Evolutionary conservation across 2,113 vertebrate genomes (phyloP).

Genomic region (Podiceps cristatus): DNA sequence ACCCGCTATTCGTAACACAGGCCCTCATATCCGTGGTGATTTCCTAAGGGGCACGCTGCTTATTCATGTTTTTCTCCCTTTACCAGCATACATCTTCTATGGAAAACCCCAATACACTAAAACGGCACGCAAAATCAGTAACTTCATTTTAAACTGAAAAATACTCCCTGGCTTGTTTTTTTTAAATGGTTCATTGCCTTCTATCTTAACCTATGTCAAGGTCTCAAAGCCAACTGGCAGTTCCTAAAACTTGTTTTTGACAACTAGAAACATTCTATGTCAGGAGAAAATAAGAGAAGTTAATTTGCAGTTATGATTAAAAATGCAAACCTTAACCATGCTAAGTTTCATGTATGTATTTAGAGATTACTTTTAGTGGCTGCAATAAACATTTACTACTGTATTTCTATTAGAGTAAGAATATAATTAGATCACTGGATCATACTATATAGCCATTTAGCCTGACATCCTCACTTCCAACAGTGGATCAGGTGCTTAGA

Average conservation of each 20-base stretch:
- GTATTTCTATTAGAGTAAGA: neutral
- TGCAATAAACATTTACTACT: neutral
- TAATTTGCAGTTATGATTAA: neutral
- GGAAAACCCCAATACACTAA: neutral
- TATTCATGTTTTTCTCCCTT: neutral
- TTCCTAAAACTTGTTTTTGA: neutral
- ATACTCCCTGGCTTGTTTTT: neutral
- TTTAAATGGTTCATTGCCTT: neutral
- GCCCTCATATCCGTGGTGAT: neutral
- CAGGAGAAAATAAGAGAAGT: neutral
- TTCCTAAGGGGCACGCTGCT: neutral
- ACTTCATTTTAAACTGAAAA: neutral
- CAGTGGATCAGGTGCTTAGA: neutral
- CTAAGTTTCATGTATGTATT: neutral
- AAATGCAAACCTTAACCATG: neutral
- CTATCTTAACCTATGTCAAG: neutral
- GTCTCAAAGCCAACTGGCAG: neutral
- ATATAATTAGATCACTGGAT: neutral
- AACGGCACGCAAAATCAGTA: neutral
- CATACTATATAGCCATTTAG: neutral
- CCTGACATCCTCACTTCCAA: neutral
- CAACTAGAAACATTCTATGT: neutral
- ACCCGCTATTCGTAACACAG: rapidly evolving
- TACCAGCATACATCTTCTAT: neutral
- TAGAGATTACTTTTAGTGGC: neutral